Percentiles rank a stretch among this genome's conserved stretches.
Conservation (phyloP, 2,113 vertebrate species). For the Triplophysa tibetana region DNA sequence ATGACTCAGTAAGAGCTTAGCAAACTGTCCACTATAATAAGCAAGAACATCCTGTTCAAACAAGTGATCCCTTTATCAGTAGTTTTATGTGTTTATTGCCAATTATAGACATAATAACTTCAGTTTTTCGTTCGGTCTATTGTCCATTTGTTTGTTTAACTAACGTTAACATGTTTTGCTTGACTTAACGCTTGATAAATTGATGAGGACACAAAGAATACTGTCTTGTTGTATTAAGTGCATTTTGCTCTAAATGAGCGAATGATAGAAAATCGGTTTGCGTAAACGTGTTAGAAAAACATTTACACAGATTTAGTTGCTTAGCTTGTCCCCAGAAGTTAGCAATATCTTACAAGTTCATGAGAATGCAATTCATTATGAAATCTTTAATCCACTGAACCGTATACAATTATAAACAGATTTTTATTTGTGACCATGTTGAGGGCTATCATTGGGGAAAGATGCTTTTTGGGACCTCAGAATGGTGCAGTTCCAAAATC, state of each 20-base stretch:
- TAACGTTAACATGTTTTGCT: conserved; percentile 16
- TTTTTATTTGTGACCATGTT: no score
- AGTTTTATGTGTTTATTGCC: conserved; percentile 19
- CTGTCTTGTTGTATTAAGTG: conserved; percentile 12
- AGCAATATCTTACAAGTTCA: no score
- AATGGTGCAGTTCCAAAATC: no score
- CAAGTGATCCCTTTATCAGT: conserved; percentile 15
- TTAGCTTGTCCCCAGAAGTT: no score
- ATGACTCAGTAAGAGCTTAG: conserved; percentile 50
- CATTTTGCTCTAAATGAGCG: neutral
- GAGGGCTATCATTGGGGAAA: no score
- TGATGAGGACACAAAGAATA: conserved; percentile 1
- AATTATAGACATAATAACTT: conserved; percentile 28
- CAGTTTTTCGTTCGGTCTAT: conserved; percentile 9
- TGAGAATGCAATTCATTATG: no score
- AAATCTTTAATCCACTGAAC: no score
- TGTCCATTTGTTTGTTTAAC: conserved; percentile 28
- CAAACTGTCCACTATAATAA: conserved; percentile 48
- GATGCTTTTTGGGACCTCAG: no score
- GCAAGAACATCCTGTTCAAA: conserved; percentile 33
- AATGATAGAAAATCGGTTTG: neutral
- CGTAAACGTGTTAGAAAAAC: no score
- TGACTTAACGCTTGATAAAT: conserved; percentile 39
- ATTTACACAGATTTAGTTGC: no score
- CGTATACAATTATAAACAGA: no score